Percentiles rank a stretch among this genome's conserved stretches.
These are phyloP conservation scores for Shargacucullia verbasci DNA, from an alignment of 2,888 invertebrate genomes.

Conservation along the genomic window DNA sequence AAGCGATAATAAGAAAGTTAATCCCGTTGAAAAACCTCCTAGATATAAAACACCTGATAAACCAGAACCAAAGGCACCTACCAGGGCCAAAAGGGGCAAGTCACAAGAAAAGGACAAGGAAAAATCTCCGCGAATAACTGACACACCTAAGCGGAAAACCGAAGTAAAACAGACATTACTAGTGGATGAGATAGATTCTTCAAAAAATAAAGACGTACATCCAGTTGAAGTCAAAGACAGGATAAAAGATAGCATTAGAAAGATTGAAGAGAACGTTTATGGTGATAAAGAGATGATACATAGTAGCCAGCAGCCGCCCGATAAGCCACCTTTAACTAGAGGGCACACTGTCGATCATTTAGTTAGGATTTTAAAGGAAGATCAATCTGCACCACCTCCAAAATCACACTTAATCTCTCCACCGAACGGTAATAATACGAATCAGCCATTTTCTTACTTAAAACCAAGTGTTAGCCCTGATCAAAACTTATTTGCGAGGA, in stretches of 20 bases:
- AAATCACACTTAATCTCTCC: constrained; percentile 90
- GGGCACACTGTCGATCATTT: constrained; percentile 93
- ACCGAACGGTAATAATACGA: constrained; percentile 91
- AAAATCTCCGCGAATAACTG: constrained; percentile 74
- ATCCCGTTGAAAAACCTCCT: constrained; percentile 84
- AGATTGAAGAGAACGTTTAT: constrained; percentile 86
- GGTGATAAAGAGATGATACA: constrained; percentile 91
- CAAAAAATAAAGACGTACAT: constrained; percentile 69
- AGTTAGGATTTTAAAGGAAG: constrained; percentile 93
- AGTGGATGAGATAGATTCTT: constrained; percentile 80
- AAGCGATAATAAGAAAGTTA: constrained; percentile 78
- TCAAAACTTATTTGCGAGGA: constrained; percentile 80
- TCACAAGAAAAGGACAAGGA: constrained; percentile 77
- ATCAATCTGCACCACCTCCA: constrained; percentile 91
- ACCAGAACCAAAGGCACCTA: constrained; percentile 81
- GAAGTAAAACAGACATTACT: constrained; percentile 76
- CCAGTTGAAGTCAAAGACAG: constrained; percentile 79
- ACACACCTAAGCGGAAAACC: constrained; percentile 82
- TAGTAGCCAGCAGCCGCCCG: constrained; percentile 92
- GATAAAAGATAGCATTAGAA: constrained; percentile 86
- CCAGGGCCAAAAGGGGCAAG: constrained; percentile 77
- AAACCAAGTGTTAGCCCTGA: constrained; percentile 89
- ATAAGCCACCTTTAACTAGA: constrained; percentile 91
- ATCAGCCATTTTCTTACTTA: constrained; percentile 95
- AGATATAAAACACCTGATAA: constrained; percentile 79